Percentiles rank a stretch among this genome's conserved stretches.
Conservation (phyloP, 2,797 vertebrate genomes). For the Eulemur albifrons region DNA sequence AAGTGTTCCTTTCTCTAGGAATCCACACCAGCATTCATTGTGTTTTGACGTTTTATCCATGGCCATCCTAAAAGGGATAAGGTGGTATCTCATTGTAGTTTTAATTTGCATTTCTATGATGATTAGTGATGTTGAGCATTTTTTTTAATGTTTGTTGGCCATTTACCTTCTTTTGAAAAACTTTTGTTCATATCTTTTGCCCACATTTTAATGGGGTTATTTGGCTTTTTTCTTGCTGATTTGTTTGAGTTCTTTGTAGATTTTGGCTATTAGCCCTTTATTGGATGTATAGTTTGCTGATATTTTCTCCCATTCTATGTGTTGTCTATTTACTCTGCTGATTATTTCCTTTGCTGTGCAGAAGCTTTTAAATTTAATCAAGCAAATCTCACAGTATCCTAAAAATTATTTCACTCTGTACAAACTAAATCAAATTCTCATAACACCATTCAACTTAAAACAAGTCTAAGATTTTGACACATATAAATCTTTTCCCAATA, state of each 20-base stretch:
- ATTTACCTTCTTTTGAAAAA: not conserved
- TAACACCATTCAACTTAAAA: not conserved
- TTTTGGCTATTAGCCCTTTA: not conserved
- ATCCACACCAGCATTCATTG: not conserved
- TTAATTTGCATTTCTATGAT: not conserved
- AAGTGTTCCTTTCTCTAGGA: not conserved
- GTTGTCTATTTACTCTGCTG: not conserved
- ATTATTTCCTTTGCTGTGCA: not conserved
- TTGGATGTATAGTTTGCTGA: not conserved
- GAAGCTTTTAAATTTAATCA: not conserved
- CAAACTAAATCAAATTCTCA: not conserved
- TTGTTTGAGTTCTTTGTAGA: not conserved
- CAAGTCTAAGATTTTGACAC: not conserved
- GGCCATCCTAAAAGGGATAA: not conserved
- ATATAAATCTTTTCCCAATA: not conserved
- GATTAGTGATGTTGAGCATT: not conserved
- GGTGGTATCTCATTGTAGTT: not conserved
- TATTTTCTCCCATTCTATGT: not conserved
- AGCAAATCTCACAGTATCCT: not conserved
- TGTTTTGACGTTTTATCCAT: not conserved
- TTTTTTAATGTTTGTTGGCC: not conserved
- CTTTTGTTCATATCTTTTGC: not conserved
- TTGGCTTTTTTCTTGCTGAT: not conserved
- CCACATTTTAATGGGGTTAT: not conserved
- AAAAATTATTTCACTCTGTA: not conserved